A percentile compares a stretch with the other conserved stretches of the same genome.
Evolutionary conservation across 2,888 invertebrate genomes (phyloP).

Genomic region (Drosophila limbata): DNA sequence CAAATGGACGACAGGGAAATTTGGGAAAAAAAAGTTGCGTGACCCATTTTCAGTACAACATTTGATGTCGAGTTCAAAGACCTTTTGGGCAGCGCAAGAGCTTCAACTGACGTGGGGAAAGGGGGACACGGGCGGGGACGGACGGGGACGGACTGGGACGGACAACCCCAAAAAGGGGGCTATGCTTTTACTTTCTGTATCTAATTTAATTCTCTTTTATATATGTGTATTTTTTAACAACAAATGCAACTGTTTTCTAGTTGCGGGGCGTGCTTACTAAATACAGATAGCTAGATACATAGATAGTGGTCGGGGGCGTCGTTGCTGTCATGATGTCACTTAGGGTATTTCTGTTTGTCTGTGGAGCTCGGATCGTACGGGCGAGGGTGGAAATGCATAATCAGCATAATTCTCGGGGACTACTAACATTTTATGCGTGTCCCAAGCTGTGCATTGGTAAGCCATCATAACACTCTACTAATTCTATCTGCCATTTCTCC

Average conservation of each 20-base stretch:
- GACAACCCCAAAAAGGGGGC: slow-evolving; percentile 63
- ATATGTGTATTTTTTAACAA: slow-evolving; percentile 17
- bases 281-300: slow-evolving; percentile 2
- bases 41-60: slow-evolving; percentile 82
- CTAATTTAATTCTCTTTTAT: slow-evolving; percentile 56
- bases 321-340: slow-evolving; percentile 68
- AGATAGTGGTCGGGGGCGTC: not conserved
- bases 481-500: slow-evolving; percentile 4
- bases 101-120: slow-evolving; percentile 10
- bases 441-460: slow-evolving; percentile 42
- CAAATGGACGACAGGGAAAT: slow-evolving; percentile 53
- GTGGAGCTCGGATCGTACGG: slow-evolving; percentile 27
- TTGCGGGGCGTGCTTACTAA: slow-evolving; percentile 45
- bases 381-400: slow-evolving; percentile 75
- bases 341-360: slow-evolving; percentile 26
- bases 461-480: slow-evolving; percentile 45
- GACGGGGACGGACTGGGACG: not conserved
- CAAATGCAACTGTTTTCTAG: slow-evolving; percentile 74
- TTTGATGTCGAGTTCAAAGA: slow-evolving; percentile 82
- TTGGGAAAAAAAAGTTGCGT: slow-evolving; percentile 57
- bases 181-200: slow-evolving; percentile 71
- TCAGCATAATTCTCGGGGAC: slow-evolving; percentile 38
- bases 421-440: slow-evolving; percentile 55
- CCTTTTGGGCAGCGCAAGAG: slow-evolving; percentile 58
- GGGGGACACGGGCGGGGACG: not conserved